These are phyloP conservation scores for Chloroclystis v-ata DNA, from an alignment of 2,888 invertebrate species.

Conservation along the genomic window DNA sequence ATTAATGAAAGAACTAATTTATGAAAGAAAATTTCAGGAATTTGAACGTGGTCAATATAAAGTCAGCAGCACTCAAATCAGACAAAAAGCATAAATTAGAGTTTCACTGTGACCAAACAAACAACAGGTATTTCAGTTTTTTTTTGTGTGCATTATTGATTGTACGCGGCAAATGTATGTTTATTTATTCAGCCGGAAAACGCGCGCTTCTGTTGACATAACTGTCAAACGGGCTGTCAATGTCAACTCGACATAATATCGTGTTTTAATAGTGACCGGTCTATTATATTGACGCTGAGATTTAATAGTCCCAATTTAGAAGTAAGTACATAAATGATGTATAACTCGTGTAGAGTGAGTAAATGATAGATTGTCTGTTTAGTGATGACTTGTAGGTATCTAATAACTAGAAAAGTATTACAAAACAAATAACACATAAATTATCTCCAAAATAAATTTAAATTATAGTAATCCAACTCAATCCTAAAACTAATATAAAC, in stretches of 20 bases:
- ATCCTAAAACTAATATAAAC: conserved; percentile 27
- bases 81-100: conserved; percentile 28
- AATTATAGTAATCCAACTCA: conserved; percentile 22
- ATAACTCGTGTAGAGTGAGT: conserved; percentile 9
- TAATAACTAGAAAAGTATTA: conserved; percentile 12
- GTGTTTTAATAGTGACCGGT: conserved; percentile 19
- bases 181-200: conserved; percentile 21
- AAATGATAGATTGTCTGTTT: conserved; percentile 16
- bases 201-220: conserved; percentile 48
- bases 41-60: neutral
- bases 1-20: too few species aligned
- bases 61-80: conserved; percentile 6
- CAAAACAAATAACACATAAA: conserved; percentile 30
- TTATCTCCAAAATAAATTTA: conserved; percentile 30
- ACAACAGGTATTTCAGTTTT: conserved; percentile 19
- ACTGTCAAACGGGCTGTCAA: conserved; percentile 54
- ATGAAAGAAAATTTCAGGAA: neutral
- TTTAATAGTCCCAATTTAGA: conserved; percentile 16
- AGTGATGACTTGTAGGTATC: neutral
- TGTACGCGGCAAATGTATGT: conserved; percentile 27
- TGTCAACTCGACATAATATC: conserved; percentile 41
- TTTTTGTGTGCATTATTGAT: conserved; percentile 16
- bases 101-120: conserved; percentile 21
- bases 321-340: neutral
- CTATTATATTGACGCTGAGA: conserved; percentile 8